Conservation (phyloP, 30 jellyfish, hydroid and myxozoan species). For the Cassiopea xamachana region DNA sequence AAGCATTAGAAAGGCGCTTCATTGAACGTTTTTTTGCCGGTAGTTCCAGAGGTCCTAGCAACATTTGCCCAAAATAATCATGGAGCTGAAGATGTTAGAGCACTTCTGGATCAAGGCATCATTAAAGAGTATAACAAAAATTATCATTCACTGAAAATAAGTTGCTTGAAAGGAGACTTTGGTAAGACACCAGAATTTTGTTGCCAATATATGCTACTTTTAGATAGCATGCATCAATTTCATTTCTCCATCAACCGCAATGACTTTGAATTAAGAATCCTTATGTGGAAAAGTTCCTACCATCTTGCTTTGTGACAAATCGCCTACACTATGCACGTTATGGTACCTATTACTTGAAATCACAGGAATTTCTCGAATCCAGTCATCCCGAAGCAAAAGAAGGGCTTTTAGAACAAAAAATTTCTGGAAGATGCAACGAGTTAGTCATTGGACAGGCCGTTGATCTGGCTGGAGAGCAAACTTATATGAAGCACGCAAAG, state of each 20-base stretch:
- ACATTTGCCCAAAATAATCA: no score
- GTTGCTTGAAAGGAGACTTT: conserved; percentile 21
- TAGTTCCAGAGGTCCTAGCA: no score
- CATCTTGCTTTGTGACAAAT: conserved; percentile 31
- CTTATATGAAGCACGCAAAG: conserved; percentile 41
- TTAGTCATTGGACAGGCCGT: conserved; percentile 47
- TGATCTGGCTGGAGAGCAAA: conserved; percentile 68
- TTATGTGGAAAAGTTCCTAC: conserved; percentile 42
- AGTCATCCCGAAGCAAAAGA: conserved; percentile 62
- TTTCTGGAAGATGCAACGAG: conserved; percentile 23
- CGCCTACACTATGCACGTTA: conserved; percentile 39
- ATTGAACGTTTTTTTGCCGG: conserved; percentile 6
- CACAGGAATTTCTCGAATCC: conserved; percentile 50
- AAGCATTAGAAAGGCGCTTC: conserved; percentile 43
- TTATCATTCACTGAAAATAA: neutral
- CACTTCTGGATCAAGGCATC: neutral
- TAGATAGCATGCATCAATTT: conserved; percentile 7
- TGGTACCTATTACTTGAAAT: conserved; percentile 43
- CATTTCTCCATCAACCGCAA: conserved; percentile 19
- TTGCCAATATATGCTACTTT: neutral
- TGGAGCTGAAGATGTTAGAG: neutral
- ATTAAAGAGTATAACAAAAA: neutral
- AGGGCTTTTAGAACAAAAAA: conserved; percentile 30
- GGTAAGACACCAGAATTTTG: conserved; percentile 56
- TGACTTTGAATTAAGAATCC: conserved; percentile 23